phyloP scores from a whole-genome alignment of 2,888 invertebrate species.

The Agapetus fuscipes region DNA sequence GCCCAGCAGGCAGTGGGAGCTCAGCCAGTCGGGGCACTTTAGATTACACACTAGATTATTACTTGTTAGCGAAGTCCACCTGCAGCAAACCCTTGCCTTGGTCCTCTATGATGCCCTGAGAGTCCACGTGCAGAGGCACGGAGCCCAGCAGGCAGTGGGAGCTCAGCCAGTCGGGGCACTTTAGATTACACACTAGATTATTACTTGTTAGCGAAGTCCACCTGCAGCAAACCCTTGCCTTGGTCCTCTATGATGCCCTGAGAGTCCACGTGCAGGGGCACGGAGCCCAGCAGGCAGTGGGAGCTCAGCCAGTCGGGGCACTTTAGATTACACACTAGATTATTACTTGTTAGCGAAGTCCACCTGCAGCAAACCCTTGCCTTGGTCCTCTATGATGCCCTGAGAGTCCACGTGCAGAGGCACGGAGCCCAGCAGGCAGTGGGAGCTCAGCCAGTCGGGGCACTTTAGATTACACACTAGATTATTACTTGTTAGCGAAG shows the following conservation, averaged over 20 bases:
- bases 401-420: constrained; percentile 61
- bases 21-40: constrained; percentile 58
- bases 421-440: constrained; percentile 45
- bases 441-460: constrained; percentile 55
- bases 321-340: no score
- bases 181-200: no score
- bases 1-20: constrained; percentile 44
- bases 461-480: no score
- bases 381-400: constrained; percentile 81
- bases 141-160: constrained; percentile 45
- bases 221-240: constrained; percentile 70
- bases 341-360: constrained; percentile 89
- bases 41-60: no score
- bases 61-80: constrained; percentile 94
- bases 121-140: constrained; percentile 59
- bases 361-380: constrained; percentile 73
- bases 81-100: constrained; percentile 72
- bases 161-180: constrained; percentile 56
- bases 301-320: constrained; percentile 58
- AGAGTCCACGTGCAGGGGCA: constrained; percentile 61
- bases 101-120: constrained; percentile 76
- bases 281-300: constrained; percentile 43
- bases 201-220: constrained; percentile 92
- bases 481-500: no score
- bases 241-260: constrained; percentile 79